Percentiles rank a stretch among this genome's conserved stretches.
Conservation (phyloP, 1,140 invertebrate species). For the Choristoneura fumiferana region DNA sequence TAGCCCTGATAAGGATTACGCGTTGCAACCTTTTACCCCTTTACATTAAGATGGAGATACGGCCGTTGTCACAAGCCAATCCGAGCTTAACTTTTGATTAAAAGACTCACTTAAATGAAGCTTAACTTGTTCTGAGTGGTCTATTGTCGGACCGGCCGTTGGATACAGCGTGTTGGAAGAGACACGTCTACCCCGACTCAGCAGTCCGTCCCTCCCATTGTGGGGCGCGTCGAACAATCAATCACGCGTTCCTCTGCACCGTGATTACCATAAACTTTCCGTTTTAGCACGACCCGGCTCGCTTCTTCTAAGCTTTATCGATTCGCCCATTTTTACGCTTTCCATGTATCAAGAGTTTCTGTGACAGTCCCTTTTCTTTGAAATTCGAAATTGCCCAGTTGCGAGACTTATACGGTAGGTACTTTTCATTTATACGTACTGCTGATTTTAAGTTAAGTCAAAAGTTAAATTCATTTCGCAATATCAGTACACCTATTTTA, state of each 20-base stretch:
- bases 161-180: slow-evolving; percentile 12
- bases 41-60: slow-evolving; percentile 16
- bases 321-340: slow-evolving; percentile 65
- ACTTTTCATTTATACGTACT: slow-evolving; percentile 2
- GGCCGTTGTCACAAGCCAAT: slow-evolving; percentile 9
- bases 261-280: slow-evolving; percentile 76
- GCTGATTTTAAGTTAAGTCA: background rate
- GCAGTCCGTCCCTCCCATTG: slow-evolving; percentile 19
- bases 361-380: slow-evolving; percentile 62
- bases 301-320: slow-evolving; percentile 68
- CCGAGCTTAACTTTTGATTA: slow-evolving; percentile 18
- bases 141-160: slow-evolving; percentile 5
- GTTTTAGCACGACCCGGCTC: slow-evolving; percentile 62
- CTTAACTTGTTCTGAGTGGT: slow-evolving; percentile 14
- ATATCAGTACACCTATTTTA: no score
- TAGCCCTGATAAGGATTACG: slow-evolving; percentile 28
- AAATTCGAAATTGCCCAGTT: slow-evolving; percentile 64
- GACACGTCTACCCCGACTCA: slow-evolving; percentile 6
- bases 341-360: slow-evolving; percentile 55
- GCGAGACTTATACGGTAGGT: slow-evolving; percentile 15
- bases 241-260: slow-evolving; percentile 63
- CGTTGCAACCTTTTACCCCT: slow-evolving; percentile 3
- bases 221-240: slow-evolving; percentile 61
- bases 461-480: no score
- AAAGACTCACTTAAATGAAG: slow-evolving; percentile 14